Conservation (phyloP, 2,888 invertebrate species). For the Pterostichus madidus region DNA sequence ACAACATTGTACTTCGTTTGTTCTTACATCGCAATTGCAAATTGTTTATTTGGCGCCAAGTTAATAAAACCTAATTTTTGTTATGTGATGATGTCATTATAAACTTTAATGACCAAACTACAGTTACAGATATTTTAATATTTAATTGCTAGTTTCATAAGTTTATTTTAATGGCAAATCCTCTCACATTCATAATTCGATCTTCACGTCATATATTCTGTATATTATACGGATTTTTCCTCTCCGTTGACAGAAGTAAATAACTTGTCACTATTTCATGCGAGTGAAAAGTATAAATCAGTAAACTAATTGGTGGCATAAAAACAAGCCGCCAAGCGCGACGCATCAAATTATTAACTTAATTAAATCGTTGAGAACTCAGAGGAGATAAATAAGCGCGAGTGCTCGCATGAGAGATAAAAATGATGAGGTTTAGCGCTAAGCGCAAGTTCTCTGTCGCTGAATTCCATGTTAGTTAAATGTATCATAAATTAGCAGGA, state of each 20-base stretch:
- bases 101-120: neutral
- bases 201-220: conserved; percentile 11
- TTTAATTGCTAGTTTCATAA: conserved; percentile 37
- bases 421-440: conserved; percentile 42
- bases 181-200: conserved; percentile 7
- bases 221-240: conserved; percentile 19
- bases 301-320: conserved; percentile 56
- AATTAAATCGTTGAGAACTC: conserved; percentile 54
- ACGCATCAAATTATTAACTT: conserved; percentile 60
- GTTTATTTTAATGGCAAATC: conserved; percentile 27
- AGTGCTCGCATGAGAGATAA: conserved; percentile 20
- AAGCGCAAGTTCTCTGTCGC: neutral
- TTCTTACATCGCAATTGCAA: too few species aligned
- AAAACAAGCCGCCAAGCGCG: conserved; percentile 58
- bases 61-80: too few species aligned
- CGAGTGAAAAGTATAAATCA: conserved; percentile 58
- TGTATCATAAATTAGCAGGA: conserved; percentile 27
- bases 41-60: too few species aligned
- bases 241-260: conserved; percentile 45
- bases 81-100: too few species aligned
- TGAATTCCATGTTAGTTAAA: conserved; percentile 14
- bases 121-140: conserved; percentile 17
- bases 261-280: conserved; percentile 52
- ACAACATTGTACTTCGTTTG: too few species aligned
- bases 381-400: conserved; percentile 36